Base-by-base conservation (phyloP, 2,888 invertebrate species). In the Lasioglossum marginatum region DNA sequence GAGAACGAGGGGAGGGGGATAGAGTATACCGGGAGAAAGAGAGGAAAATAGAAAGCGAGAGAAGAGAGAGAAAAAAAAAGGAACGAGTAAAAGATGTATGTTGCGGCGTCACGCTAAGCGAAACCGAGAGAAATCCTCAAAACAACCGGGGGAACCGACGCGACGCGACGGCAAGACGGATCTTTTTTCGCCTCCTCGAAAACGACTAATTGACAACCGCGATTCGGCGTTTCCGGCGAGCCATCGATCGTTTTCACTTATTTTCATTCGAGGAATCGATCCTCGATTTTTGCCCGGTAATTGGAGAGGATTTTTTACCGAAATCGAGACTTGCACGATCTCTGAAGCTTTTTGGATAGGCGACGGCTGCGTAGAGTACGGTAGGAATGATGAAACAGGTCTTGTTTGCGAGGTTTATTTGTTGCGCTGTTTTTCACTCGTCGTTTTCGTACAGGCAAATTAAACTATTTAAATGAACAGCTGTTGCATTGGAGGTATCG, bases 91-190 rank as follows among this genome's bases (percentile, higher is more conserved):
- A 77, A 79, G 73, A 73, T 72, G 78, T 40, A 80, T 79, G 82
- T 82, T 85, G 72, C 82, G 66, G 80, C 86, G 77, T 75, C 86
- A 88, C 83, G 81, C 82, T 66, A 82, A 73, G 63, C 57, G 63
- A 34, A 34, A 83, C 23, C 45, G n/a, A 57, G 79, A 85, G 70
- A 79, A 79, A 71, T 77, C 63, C 60, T 75, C 71, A 68, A 85
- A 85, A 83, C 71, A 52, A 73, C 70, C 66, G 66, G 73, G 71
- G 77, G 63, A 63, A 74, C 82, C 77, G 79, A 45, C 4, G 45
- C 19, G 45, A 45, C 45, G 45, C 45, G 45, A 66, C 60, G 60
- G 10, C 6, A 31, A 31, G 34, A 66, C 16, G 34, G 31, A 66
- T 66, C 16, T 63, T 60, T 63, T 31, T 31, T 27, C 63, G 31